Evolutionary conservation across 2,888 invertebrate species (phyloP).

Genomic region (Hirtodrosophila histrioides): DNA sequence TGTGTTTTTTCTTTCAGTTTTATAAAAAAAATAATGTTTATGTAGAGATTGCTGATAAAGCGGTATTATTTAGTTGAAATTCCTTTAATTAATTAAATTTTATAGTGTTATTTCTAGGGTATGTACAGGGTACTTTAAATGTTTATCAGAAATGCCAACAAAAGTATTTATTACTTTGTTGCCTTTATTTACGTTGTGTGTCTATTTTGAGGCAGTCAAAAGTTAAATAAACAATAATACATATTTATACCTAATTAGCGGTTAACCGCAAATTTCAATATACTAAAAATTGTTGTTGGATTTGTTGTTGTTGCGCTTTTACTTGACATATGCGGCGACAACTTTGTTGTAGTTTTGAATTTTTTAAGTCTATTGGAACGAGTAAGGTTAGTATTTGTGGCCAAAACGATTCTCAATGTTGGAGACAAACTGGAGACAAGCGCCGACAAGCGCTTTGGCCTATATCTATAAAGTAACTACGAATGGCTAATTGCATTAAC

Average conservation of each 20-base stretch:
- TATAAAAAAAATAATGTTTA: background rate
- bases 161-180: background rate
- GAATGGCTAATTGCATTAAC: constrained; percentile 24
- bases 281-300: constrained; percentile 48
- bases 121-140: constrained; percentile 8
- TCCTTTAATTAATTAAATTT: too few species aligned
- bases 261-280: constrained; percentile 80
- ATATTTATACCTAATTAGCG: constrained; percentile 79
- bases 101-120: too few species aligned
- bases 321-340: constrained; percentile 57
- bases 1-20: background rate
- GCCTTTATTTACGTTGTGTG: constrained; percentile 16
- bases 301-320: constrained; percentile 41
- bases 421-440: constrained; percentile 45
- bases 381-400: constrained; percentile 55
- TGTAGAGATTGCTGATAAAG: too few species aligned
- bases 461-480: constrained; percentile 12
- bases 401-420: constrained; percentile 47
- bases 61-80: too few species aligned
- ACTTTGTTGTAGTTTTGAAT: constrained; percentile 72
- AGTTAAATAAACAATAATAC: constrained; percentile 56
- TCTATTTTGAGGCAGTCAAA: constrained; percentile 36
- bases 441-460: constrained; percentile 29
- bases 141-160: background rate
- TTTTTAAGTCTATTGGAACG: constrained; percentile 36